Conservation (phyloP, 2,888 invertebrate genomes). For the Parascotia fuliginaria region DNA sequence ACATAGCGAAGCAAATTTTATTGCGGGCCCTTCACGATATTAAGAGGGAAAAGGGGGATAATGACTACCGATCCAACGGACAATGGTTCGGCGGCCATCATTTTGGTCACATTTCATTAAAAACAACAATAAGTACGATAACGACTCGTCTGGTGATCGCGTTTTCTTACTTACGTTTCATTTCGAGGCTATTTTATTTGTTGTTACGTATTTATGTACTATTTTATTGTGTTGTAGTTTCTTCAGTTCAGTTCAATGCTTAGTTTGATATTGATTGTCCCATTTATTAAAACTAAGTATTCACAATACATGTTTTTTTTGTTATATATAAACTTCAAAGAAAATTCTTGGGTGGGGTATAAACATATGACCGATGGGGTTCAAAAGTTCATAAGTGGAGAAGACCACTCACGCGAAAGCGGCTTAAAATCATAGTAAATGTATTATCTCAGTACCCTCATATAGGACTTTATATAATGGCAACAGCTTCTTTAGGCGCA, state of each 20-base stretch:
- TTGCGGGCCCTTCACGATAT: slow-evolving; percentile 66
- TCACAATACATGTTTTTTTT: no score
- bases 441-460: no score
- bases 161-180: slow-evolving; percentile 47
- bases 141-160: slow-evolving; percentile 58
- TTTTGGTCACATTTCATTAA: slow-evolving; percentile 75
- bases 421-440: no score
- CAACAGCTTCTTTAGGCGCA: no score
- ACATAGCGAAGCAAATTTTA: slow-evolving; percentile 67
- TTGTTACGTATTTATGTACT: not conserved
- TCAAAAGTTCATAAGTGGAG: no score
- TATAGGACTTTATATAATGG: no score
- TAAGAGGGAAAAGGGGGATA: slow-evolving; percentile 68
- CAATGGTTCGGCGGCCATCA: slow-evolving; percentile 67
- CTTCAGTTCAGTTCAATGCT: not conserved
- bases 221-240: slow-evolving; percentile 1
- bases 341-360: no score
- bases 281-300: no score
- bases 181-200: slow-evolving; percentile 15
- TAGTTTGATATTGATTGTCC: not conserved
- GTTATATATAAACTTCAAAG: no score
- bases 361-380: no score
- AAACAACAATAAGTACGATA: slow-evolving; percentile 75
- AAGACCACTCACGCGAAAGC: no score
- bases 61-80: slow-evolving; percentile 70